Base-by-base conservation (phyloP, 2,113 vertebrate genomes). In the Sylvilagus bachmani region DNA sequence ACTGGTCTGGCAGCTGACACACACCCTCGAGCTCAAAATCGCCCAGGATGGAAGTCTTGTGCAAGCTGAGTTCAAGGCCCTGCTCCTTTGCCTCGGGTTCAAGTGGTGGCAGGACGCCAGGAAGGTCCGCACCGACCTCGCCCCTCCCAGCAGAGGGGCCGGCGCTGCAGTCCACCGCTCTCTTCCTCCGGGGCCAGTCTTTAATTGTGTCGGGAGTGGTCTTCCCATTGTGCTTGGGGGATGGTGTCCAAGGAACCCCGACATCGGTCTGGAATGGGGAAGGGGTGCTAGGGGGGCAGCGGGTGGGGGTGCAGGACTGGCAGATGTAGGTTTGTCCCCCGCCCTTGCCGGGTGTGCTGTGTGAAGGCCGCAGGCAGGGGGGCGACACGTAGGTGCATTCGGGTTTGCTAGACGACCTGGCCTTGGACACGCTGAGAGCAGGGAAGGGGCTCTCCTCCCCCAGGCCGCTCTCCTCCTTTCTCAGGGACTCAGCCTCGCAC, bases 131-230 rank as follows among this genome's bases (percentile, higher is more conserved):
- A 29, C 92, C 98, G 11, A 75, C 97, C 24, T 98, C 98, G 0
- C 69, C 73, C 85, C 64, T 98, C 53, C 49, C 84, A 11, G 84
- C 79, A 7, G 87, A 29, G 19, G 55, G 70, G 0, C 86, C 97
- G 0, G 95, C 83, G 58, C 97, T 95, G 7, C 97, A 97, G 25
- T 96, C 95, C 44, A 97, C 97, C 0, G 99, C 99, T 88, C 98
- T 99, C 97, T 99, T 99, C 90, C 97, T 99, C 36, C 99, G 98
- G 14, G 99, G 99, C 99, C 99, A 99, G 82, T 99, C 99, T 9
- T 98, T 99, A 86, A 99, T 99, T 25, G 98, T 98, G 53, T 99
- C 99, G 0, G 99, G 99, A 24, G 99, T 99, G 0, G 94, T 96
- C 94, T 99, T 99, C 2, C 99, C 99, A 10, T 96, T 98, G 81